Conservation (phyloP, 2,113 vertebrate genomes). For the Coryphaenoides rupestris region DNA sequence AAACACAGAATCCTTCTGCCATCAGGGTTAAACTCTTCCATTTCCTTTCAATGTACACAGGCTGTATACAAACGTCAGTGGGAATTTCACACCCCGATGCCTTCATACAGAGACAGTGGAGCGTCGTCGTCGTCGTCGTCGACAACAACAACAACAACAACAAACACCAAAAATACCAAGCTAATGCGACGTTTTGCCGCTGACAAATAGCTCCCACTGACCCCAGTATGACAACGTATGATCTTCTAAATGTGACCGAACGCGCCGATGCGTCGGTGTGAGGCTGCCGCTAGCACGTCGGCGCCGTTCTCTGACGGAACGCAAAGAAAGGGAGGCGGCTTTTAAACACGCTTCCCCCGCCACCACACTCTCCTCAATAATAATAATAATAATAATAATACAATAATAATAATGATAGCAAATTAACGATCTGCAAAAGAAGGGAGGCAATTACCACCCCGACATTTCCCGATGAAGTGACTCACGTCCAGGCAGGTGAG, state of each 20-base stretch:
- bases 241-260: conserved; percentile 37
- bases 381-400: too few species aligned
- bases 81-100: too few species aligned
- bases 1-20: too few species aligned
- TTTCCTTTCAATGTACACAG: too few species aligned
- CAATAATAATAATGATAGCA: too few species aligned
- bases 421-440: too few species aligned
- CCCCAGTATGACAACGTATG: conserved; percentile 46
- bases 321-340: not conserved
- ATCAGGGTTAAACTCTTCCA: too few species aligned
- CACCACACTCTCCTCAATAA: not conserved
- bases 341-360: not conserved
- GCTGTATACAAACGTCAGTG: too few species aligned
- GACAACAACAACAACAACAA: too few species aligned
- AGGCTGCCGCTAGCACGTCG: not conserved
- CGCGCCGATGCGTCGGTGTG: conserved; percentile 21
- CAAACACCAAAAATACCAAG: not conserved
- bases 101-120: too few species aligned
- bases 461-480: not conserved
- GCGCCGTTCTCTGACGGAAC: conserved; percentile 15
- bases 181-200: conserved; percentile 37
- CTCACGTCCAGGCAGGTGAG: conserved; percentile 6
- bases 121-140: too few species aligned
- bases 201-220: conserved; percentile 36
- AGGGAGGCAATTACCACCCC: not conserved